phyloP scores from a whole-genome alignment of 2,113 vertebrate species.

The Calyptommatus sinebrachiatus region DNA sequence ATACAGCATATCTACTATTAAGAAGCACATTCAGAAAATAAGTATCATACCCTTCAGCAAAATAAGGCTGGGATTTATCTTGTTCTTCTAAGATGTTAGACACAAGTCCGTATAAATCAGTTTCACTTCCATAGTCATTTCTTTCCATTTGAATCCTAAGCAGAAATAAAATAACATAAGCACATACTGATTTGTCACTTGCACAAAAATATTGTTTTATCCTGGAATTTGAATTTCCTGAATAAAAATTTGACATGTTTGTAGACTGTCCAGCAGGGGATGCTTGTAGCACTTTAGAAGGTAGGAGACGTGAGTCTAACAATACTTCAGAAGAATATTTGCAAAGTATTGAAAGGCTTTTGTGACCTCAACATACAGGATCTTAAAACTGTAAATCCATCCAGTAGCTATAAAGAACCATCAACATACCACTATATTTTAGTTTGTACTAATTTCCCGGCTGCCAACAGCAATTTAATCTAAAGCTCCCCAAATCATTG shows the following conservation, averaged over 20 bases:
- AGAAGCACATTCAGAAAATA: not conserved
- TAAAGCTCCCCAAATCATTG: not conserved
- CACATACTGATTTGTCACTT: not conserved
- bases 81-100: constrained; percentile 90
- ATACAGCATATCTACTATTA: constrained; percentile 21
- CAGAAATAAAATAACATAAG: constrained; percentile 15
- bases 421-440: not conserved
- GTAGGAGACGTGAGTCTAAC: no score
- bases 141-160: constrained; percentile 77
- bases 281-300: no score
- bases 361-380: not conserved
- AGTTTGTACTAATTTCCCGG: not conserved
- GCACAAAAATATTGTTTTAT: not conserved
- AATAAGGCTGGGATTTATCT: constrained; percentile 76
- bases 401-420: not conserved
- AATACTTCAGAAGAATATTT: not conserved
- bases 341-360: not conserved
- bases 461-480: not conserved
- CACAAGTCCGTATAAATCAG: constrained; percentile 88
- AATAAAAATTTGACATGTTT: not conserved
- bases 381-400: not conserved
- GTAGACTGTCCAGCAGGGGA: no score
- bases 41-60: constrained; percentile 74
- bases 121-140: constrained; percentile 82
- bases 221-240: not conserved